Evolutionary conservation across 2,888 invertebrate genomes (phyloP).

Genomic region (Halictus quadricinctus): DNA sequence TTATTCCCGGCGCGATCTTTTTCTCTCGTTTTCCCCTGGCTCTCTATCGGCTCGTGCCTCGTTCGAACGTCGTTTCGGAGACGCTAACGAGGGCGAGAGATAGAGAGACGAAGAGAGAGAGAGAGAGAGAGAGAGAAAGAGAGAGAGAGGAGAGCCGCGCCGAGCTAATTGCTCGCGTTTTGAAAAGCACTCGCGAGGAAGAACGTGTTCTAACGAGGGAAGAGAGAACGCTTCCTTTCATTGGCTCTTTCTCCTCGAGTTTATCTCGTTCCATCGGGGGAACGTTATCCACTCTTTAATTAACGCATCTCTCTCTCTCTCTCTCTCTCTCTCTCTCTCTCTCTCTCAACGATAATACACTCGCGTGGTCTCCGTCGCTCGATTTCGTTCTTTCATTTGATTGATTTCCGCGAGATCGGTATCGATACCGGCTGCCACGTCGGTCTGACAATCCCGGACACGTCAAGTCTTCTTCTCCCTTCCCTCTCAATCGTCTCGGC

Average conservation of each 20-base stretch:
- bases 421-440: neutral
- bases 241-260: constrained; percentile 28
- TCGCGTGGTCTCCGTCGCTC: constrained; percentile 7
- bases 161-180: constrained; percentile 48
- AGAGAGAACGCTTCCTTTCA: constrained; percentile 39
- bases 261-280: neutral
- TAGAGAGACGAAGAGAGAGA: constrained; percentile 3
- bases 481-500: neutral
- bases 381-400: neutral
- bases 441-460: neutral
- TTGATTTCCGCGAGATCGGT: neutral
- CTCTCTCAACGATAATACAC: constrained; percentile 16
- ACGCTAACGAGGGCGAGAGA: neutral
- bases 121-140: neutral
- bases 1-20: neutral
- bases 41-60: neutral
- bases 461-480: neutral
- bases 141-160: neutral
- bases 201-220: constrained; percentile 16
- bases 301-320: neutral
- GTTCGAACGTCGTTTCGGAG: neutral
- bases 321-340: neutral
- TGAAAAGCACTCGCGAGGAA: constrained; percentile 23
- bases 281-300: constrained; percentile 23
- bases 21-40: neutral